phyloP scores from a whole-genome alignment of 2,888 invertebrate species.

The Diaphora mendica region DNA sequence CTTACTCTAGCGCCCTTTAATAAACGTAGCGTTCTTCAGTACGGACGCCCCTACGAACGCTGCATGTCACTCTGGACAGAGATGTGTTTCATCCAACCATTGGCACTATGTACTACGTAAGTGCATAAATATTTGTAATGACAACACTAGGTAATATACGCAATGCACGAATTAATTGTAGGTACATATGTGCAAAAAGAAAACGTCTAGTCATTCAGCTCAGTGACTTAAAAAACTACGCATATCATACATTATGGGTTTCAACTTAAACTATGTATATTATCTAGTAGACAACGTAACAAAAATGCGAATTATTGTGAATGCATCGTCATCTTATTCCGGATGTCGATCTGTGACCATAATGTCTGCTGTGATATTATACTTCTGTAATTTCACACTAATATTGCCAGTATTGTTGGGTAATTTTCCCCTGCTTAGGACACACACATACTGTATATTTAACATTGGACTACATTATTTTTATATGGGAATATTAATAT shows the following conservation, averaged over 20 bases:
- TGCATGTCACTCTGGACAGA: too few species aligned
- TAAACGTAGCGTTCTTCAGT: too few species aligned
- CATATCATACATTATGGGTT: conserved; percentile 9
- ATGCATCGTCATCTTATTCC: conserved; percentile 4
- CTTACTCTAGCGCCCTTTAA: too few species aligned
- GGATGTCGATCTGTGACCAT: conserved; percentile 1
- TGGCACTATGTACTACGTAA: neutral
- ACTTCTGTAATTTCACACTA: neutral
- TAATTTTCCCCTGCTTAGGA: neutral
- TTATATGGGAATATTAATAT: neutral
- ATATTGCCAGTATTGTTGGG: neutral
- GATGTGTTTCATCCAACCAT: too few species aligned
- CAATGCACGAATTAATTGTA: neutral
- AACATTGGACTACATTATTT: neutral
- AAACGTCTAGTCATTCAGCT: neutral
- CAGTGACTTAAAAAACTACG: neutral
- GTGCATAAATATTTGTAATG: neutral
- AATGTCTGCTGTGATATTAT: neutral
- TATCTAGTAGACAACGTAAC: conserved; percentile 11
- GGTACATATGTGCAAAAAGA: neutral
- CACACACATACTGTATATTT: neutral
- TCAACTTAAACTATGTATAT: too few species aligned
- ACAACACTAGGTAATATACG: neutral
- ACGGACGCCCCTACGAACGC: too few species aligned
- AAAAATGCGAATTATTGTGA: conserved; percentile 14